Percentiles rank a stretch among this genome's conserved stretches.
phyloP scores from a whole-genome alignment of 2,797 vertebrate genomes.

The Sternarchorhynchus goeldii region DNA sequence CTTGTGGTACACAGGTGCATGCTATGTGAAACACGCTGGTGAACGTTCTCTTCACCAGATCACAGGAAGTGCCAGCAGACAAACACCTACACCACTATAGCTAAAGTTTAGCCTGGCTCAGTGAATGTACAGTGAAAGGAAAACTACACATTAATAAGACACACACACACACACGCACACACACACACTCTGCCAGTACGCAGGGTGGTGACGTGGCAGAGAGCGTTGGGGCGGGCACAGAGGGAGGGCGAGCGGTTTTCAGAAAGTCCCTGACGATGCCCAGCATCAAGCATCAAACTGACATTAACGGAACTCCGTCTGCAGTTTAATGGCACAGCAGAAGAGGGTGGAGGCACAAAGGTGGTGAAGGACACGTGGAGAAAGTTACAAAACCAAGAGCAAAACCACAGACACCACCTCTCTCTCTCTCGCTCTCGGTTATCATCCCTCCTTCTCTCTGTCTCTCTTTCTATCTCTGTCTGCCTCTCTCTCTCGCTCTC shows the following conservation, averaged over 20 bases:
- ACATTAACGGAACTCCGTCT: background rate
- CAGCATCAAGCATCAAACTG: background rate
- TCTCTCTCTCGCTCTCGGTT: background rate
- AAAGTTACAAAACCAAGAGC: slow-evolving; percentile 2
- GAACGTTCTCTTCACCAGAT: background rate
- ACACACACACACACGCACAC: slow-evolving; percentile 6
- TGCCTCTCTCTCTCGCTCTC: background rate
- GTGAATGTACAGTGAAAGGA: slow-evolving; percentile 18
- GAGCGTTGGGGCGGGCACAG: slow-evolving; percentile 15
- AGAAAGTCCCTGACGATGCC: slow-evolving; percentile 8
- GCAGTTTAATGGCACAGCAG: slow-evolving; percentile 33
- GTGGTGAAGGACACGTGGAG: slow-evolving; percentile 8
- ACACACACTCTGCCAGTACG: background rate
- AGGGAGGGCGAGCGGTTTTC: background rate
- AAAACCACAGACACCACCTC: background rate
- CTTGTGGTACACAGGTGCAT: too few species aligned
- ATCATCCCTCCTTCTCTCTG: slow-evolving; percentile 31
- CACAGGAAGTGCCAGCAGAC: slow-evolving; percentile 11
- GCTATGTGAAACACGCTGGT: background rate
- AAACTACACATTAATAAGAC: background rate
- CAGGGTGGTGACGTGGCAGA: slow-evolving; percentile 7
- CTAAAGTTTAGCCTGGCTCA: background rate
- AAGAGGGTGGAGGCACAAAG: background rate
- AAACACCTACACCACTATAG: background rate
- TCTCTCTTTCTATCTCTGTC: slow-evolving; percentile 10